These are phyloP conservation scores for Azemiops feae DNA, from an alignment of 2,113 vertebrate species.

Conservation along the genomic window DNA sequence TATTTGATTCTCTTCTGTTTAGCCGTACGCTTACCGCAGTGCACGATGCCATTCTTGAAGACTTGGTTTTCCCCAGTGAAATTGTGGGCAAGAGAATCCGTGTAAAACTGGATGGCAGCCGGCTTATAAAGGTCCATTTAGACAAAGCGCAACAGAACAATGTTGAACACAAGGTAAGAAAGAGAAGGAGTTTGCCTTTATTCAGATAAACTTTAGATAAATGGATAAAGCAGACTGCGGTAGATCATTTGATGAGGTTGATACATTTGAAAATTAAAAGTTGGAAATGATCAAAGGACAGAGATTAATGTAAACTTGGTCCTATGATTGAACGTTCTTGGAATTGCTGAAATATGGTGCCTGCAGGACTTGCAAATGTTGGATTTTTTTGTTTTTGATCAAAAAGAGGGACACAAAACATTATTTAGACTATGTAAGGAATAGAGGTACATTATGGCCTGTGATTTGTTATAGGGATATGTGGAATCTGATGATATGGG, in stretches of 20 bases:
- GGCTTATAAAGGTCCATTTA: conserved; percentile 97
- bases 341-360: neutral
- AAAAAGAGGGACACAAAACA: neutral
- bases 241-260: neutral
- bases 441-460: neutral
- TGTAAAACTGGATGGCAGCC: conserved; percentile 92
- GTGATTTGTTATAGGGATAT: neutral
- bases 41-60: conserved; percentile 96
- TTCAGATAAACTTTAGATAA: neutral
- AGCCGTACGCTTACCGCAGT: conserved; percentile 94
- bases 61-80: conserved; percentile 97
- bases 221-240: neutral
- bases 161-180: conserved; percentile 93
- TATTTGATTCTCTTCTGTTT: neutral
- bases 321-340: neutral
- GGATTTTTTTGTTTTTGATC: neutral
- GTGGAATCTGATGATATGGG: neutral
- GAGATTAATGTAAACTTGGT: neutral
- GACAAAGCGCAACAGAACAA: conserved; percentile 99
- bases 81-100: conserved; percentile 97
- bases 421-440: neutral
- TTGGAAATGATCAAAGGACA: neutral
- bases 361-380: neutral
- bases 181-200: neutral
- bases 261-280: neutral